Base-by-base conservation (phyloP, 2,113 vertebrate genomes). In the Macrotis lagotis region DNA sequence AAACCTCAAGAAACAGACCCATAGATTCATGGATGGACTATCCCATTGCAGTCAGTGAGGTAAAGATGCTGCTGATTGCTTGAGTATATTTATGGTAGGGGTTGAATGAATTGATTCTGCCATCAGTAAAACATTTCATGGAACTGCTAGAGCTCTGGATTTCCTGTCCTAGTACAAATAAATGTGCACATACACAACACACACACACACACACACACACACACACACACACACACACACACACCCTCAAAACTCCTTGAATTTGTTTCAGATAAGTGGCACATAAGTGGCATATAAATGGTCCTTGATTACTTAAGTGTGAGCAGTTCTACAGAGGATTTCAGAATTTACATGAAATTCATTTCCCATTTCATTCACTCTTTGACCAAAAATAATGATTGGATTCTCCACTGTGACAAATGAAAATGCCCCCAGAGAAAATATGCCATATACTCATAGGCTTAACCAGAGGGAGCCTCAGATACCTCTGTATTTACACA, bases 331-430 rank as follows among this genome's bases (percentile, higher is more conserved):
- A 50, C 5, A 50, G 25, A 48, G 11, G 44, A 25, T 51, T 12
- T 88, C 1, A 37, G 5, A 22, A 83, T 44, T 44, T 2, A 83
- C 16, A 6, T 83, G 44, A 83, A 44, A 83, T n/a, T 83, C 6
- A 44, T 83, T n/a, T 44, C n/a, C 37, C n/a, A 83, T 83, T 44
- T 44, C n/a, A 83, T 8, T 10, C n/a, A 37, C 44, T 52, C 91
- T 53, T 26, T 95, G 37, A 92, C 7, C 2, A 93, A 97, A 89
- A 93, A 91, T 31, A 89, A 94, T 51, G 90, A 53, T 48, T 48
- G 25, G 3, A 59, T 89, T n/a, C 52, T 31, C 25, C 59, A 92
- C 92, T 92, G 19, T 51, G 53, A 93, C 48, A 93, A 90, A 9
- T 51, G n/a, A 8, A 28, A 55, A 89, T 25, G 90, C n/a, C 16